Base-by-base conservation (phyloP, 2,888 invertebrate genomes). In the Charanyca ferruginea region DNA sequence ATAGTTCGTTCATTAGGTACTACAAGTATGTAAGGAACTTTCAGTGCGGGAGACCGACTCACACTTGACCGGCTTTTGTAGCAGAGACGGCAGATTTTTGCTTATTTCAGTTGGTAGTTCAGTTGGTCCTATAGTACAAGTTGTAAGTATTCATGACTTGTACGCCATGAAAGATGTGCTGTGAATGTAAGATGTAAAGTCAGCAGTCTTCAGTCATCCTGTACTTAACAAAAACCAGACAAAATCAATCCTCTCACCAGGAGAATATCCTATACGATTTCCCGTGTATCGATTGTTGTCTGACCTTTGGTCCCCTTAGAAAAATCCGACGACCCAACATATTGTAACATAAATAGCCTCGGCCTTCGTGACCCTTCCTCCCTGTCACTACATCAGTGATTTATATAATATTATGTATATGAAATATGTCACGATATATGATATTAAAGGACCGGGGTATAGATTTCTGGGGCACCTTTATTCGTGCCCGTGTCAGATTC, bases 381-480 rank as follows among this genome's bases (percentile, higher is more conserved):
- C 23, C 9, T 47, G 54, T 67, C 78, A 54, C 72, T 63, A 73
- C 13, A 51, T 62, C 47, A 63, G 28, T 53, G 41, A 54, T 49
- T 54, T 69, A 49, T 73, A 38, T 28, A n/a, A 9, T 45, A 48
- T 32, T 48, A n/a, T 28, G 11, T 32, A 41, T 32, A 44, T 49
- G 16, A 49, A n/a, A 44, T 44, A 44, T 32, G 9, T 13, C 3
- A 38, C 35, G 20, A 16, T 71, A 25, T 23, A 55, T 48, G n/a
- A 54, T 59, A 53, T 44, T 58, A 58, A 51, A 38, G 18, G 16
- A 57, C 23, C 58, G 52, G n/a, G 51, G 23, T 53, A 57, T 25
- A 42, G 5, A 57, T 48, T 52, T 74, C n/a, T 52, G 35, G 20
- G 47, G 38, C 22, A 47, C 35, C 48, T 42, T 76, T 64, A 48